These are phyloP conservation scores for Drosophila ohnishii DNA, from an alignment of 1,140 invertebrate species.

Conservation along the genomic window DNA sequence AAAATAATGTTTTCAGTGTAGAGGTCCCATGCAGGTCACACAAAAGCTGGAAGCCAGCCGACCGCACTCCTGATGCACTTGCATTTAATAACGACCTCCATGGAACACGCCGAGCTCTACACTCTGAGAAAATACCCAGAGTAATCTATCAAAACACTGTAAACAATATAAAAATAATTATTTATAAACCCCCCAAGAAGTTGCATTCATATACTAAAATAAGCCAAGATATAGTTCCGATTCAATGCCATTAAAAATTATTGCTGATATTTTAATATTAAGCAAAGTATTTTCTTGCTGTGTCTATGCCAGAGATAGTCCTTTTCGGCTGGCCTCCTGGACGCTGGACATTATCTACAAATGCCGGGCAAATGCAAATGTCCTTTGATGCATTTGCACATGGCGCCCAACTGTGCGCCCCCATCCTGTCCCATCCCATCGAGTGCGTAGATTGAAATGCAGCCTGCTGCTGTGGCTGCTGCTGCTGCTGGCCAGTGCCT, in stretches of 20 bases:
- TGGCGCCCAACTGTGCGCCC: slow-evolving; percentile 44
- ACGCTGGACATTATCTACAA: slow-evolving; percentile 68
- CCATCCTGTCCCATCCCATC: neutral
- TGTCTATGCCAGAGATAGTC: slow-evolving; percentile 34
- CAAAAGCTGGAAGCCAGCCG: slow-evolving; percentile 25
- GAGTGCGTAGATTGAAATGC: slow-evolving; percentile 44
- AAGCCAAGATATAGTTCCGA: neutral
- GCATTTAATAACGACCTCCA: slow-evolving; percentile 63
- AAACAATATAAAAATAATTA: neutral
- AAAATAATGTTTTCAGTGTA: neutral
- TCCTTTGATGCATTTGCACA: slow-evolving; percentile 65
- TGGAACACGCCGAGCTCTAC: neutral
- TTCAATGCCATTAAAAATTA: no score
- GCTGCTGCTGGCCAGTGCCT: slow-evolving; percentile 47
- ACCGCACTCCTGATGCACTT: slow-evolving; percentile 59
- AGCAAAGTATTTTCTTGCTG: neutral
- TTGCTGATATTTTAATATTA: no score
- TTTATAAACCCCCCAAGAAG: rapidly evolving
- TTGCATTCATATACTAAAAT: neutral
- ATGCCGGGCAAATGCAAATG: slow-evolving; percentile 65
- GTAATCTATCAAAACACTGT: neutral
- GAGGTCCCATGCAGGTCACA: slow-evolving; percentile 3
- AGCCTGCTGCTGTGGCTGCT: slow-evolving; percentile 14
- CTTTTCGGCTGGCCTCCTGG: slow-evolving; percentile 44
- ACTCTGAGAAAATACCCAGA: neutral